Percentiles rank a stretch among this genome's conserved stretches.
phyloP scores from a whole-genome alignment of 2,888 invertebrate species.

The Megamerina dolium region DNA sequence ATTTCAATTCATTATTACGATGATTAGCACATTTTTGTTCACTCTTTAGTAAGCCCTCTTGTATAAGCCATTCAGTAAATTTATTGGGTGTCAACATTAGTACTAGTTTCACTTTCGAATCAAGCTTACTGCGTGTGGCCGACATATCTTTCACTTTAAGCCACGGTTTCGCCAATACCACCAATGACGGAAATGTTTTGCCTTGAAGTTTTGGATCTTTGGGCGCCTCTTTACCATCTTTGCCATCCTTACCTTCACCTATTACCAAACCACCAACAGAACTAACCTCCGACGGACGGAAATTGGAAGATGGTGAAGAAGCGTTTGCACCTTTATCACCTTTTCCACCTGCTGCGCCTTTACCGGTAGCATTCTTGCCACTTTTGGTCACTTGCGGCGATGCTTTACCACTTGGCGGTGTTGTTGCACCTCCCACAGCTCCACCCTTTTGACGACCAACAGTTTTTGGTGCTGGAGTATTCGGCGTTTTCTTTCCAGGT shows the following conservation, averaged over 20 bases:
- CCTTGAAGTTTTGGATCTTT: constrained; percentile 71
- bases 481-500: constrained; percentile 26
- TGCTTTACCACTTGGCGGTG: constrained; percentile 23
- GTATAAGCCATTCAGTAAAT: constrained; percentile 86
- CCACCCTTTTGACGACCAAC: constrained; percentile 11
- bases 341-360: constrained; percentile 8
- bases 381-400: constrained; percentile 25
- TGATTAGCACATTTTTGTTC: constrained; percentile 74
- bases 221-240: constrained; percentile 59
- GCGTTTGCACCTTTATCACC: constrained; percentile 17
- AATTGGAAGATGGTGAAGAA: constrained; percentile 27
- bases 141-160: constrained; percentile 63
- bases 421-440: constrained; percentile 9
- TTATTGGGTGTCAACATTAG: constrained; percentile 76
- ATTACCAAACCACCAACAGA: constrained; percentile 67
- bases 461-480: constrained; percentile 16
- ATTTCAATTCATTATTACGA: constrained; percentile 62
- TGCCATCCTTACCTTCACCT: constrained; percentile 53
- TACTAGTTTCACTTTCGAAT: constrained; percentile 75
- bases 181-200: constrained; percentile 79
- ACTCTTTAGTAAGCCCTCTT: constrained; percentile 72
- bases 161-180: constrained; percentile 76
- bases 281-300: constrained; percentile 65
- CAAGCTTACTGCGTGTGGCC: constrained; percentile 59
- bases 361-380: constrained; percentile 20